Conservation (phyloP, 2,888 invertebrate species). For the Eilema caniola region DNA sequence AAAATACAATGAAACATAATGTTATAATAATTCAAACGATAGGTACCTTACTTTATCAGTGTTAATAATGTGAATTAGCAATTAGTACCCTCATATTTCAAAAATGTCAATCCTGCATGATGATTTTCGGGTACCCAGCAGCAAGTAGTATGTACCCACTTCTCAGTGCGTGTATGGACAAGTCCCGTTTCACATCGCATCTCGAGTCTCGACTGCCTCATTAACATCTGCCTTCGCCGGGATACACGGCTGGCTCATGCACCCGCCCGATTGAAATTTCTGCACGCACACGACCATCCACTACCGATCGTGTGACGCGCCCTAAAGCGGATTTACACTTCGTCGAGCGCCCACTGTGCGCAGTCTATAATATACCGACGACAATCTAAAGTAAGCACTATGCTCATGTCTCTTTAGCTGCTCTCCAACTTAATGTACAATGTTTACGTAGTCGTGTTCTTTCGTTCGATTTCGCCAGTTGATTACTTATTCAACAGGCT, state of each 20-base stretch:
- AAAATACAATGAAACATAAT: too few species aligned
- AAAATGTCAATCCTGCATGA: neutral
- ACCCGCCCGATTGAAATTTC: constrained; percentile 69
- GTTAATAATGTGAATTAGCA: too few species aligned
- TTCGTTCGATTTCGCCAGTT: constrained; percentile 74
- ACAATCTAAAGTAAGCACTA: constrained; percentile 34
- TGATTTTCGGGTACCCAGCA: constrained; percentile 23
- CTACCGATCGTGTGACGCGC: constrained; percentile 62
- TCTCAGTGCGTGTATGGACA: constrained; percentile 42
- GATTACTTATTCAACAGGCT: constrained; percentile 72
- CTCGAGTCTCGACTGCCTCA: constrained; percentile 62
- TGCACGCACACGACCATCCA: constrained; percentile 71
- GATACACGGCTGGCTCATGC: constrained; percentile 61
- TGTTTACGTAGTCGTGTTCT: constrained; percentile 59
- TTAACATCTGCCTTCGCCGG: constrained; percentile 75
- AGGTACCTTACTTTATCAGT: neutral
- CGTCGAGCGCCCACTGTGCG: constrained; percentile 47
- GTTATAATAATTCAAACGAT: neutral
- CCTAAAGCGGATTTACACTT: constrained; percentile 73
- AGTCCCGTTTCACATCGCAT: constrained; percentile 54
- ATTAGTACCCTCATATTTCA: neutral
- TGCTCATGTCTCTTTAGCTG: constrained; percentile 39
- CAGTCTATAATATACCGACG: constrained; percentile 28
- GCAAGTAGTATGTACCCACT: constrained; percentile 49
- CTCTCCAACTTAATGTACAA: constrained; percentile 46